Base-by-base conservation (phyloP, 2,888 invertebrate species). In the Tenthredo livida region DNA sequence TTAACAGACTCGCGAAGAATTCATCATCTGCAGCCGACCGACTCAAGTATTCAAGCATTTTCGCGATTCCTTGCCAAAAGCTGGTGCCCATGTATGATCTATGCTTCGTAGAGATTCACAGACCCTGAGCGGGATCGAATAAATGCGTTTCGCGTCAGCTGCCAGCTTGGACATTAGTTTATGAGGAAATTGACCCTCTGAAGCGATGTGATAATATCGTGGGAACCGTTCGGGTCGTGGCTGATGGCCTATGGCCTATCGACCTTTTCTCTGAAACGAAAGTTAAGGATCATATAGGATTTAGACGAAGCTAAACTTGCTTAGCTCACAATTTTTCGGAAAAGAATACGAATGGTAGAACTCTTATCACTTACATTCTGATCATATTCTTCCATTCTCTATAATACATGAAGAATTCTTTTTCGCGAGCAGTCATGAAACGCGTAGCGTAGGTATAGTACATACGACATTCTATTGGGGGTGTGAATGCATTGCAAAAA, bases 401-500 rank as follows among this genome's bases (percentile, higher is more conserved):
- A 50, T 50, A 77, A 17, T 15, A 17, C 12, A 9, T 5, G 17
- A 17, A 29, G 33, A 33, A 37, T 40, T 72, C 4, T 75, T 77
- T 54, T 47, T n/a, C 1, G 9, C 47, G 10, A 29, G 6, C 7
- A 47, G 21, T 12, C 40, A 50, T 15, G 43, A 50, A 47, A 21
- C 21, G 75, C 6, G 6, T 37, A 37, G 75, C 6, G 6, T 37
- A 37, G 7, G 37, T 73, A 12, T 47, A 40, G n/a, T 47, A 40
- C 17, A 37, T 70, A 17, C 37, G 37, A 33, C 70, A 70, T 61
- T 25, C 25, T 61, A 40, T 37, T n/a, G 17, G 70, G n/a, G 15
- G n/a, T 6, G 40, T n/a, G 29, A 33, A 7, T 77, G 77, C 77
- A 77, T 29, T 47, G 50, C 50, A 50, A 77, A 50, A 77, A 29